Evolutionary conservation across 2,113 vertebrate species (phyloP), one percentile per base, ranked within the genome.

Genomic region (Rynchops niger): DNA sequence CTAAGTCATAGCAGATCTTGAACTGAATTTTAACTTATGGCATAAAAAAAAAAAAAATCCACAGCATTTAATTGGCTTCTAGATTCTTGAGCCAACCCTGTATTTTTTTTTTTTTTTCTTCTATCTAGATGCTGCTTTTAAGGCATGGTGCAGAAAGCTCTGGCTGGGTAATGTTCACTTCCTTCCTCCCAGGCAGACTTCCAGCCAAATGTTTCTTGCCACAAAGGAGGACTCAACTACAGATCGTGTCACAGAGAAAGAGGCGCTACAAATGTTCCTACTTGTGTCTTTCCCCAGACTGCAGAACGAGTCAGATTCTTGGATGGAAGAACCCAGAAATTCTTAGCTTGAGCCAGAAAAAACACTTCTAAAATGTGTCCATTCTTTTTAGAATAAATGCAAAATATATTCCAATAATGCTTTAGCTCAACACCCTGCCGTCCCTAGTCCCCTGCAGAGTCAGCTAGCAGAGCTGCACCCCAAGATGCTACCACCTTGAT

Each of bases 231-330:
- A 30, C 47, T 93, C 52, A 84, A 11, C 52, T 72, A 50, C 62
- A 91, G 65, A 85, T 76, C 6, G 3, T 91, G 45, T 56, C 49
- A 67, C 47, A 92, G 62, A 82, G 78, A 82, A 87, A 77, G 56
- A 82, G 56, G 43, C 76, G 12, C n/a, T 79, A 53, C 78, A 73
- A 93, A 65, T 90, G 49, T 80, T 95, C 53, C 66, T 90, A 17
- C 58, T 85, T 53, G 52, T 62, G 47, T 62, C 79, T 82, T 90
- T 96, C 70, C 47, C 45, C 58, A 80, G 66, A 77, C 30, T 58
- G 27, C 45, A 82, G 84, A 85, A 66, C 77, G 49, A 93, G 67
- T 90, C 93, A 91, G 62, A 90, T 92, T 86, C 58, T 76, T 93
- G 56, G 56, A n/a, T 78, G 83, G 65, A 88, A 72, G 76, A 94